Conservation (phyloP, 2,888 invertebrate species). For the Rhagonycha fulva region DNA sequence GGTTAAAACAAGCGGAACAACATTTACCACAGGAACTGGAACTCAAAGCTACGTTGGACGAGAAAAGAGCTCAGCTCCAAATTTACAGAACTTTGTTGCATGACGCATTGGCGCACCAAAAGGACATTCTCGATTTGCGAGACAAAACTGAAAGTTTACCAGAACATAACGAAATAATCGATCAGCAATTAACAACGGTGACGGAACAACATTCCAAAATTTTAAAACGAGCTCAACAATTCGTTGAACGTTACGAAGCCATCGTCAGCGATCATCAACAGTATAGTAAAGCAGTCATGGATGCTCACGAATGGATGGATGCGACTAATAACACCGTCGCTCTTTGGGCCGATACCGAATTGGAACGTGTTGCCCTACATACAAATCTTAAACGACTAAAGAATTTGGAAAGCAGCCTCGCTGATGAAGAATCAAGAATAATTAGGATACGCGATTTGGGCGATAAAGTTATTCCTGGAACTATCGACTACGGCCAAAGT, state of each 20-base stretch:
- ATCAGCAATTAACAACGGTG: constrained; percentile 70
- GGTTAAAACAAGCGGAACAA: constrained; percentile 77
- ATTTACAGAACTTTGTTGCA: constrained; percentile 81
- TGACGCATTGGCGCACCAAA: constrained; percentile 83
- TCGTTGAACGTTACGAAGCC: constrained; percentile 83
- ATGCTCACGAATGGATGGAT: constrained; percentile 85
- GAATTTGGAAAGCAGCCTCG: constrained; percentile 76
- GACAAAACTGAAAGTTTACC: constrained; percentile 81
- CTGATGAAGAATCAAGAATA: constrained; percentile 85
- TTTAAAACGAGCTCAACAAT: constrained; percentile 71
- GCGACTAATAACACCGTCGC: constrained; percentile 81
- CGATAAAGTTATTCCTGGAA: constrained; percentile 88
- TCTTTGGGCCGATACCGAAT: constrained; percentile 81
- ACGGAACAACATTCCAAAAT: constrained; percentile 74
- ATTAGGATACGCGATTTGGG: constrained; percentile 81
- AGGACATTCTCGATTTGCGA: constrained; percentile 80
- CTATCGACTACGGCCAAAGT: constrained; percentile 79
- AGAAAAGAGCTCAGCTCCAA: constrained; percentile 87
- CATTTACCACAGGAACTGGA: constrained; percentile 79
- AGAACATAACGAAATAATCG: constrained; percentile 75
- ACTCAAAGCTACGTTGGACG: constrained; percentile 84
- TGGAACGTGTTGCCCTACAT: constrained; percentile 82
- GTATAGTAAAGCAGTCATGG: constrained; percentile 84
- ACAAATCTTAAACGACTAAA: constrained; percentile 79
- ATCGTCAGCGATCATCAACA: constrained; percentile 89